Evolutionary conservation across 2,797 vertebrate genomes (phyloP).

Genomic region (Coranthus polyacanthus): DNA sequence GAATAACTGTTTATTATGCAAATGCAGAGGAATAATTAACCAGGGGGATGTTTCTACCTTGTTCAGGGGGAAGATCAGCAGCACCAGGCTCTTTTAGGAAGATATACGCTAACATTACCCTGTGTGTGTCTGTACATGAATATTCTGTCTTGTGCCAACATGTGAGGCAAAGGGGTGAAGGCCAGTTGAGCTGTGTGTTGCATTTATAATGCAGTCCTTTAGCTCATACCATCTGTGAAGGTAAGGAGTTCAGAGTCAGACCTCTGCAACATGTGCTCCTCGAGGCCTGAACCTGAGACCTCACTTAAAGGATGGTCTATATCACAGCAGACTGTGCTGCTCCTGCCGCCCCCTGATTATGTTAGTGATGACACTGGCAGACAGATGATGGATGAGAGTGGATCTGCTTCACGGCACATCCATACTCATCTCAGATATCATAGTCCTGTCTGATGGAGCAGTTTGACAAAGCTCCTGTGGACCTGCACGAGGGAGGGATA

Average conservation of each 20-base stretch:
- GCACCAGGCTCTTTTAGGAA: not conserved
- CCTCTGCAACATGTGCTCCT: not conserved
- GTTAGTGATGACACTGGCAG: conserved; percentile 21
- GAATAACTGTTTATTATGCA: conserved; percentile 41
- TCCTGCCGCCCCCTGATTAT: conserved; percentile 1
- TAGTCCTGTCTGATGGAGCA: conserved; percentile 1
- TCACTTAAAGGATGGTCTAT: not conserved
- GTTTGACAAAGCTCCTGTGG: not conserved
- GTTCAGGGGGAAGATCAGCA: conserved; percentile 11
- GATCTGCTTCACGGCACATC: not conserved
- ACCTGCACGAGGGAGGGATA: too few species aligned
- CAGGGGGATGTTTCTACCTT: conserved; percentile 20
- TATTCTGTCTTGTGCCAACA: conserved; percentile 15
- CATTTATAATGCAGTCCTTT: conserved; percentile 5
- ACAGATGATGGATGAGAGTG: conserved; percentile 18
- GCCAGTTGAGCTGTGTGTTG: not conserved
- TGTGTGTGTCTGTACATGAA: not conserved
- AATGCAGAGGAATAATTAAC: conserved; percentile 31
- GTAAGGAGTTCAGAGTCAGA: not conserved
- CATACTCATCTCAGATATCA: conserved; percentile 13
- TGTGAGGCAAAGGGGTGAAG: not conserved
- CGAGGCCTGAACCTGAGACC: not conserved
- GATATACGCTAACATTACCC: not conserved
- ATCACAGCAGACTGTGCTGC: not conserved
- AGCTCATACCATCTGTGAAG: not conserved